Conservation (phyloP, 2,113 vertebrate genomes). For the Saguinus imperator region DNA sequence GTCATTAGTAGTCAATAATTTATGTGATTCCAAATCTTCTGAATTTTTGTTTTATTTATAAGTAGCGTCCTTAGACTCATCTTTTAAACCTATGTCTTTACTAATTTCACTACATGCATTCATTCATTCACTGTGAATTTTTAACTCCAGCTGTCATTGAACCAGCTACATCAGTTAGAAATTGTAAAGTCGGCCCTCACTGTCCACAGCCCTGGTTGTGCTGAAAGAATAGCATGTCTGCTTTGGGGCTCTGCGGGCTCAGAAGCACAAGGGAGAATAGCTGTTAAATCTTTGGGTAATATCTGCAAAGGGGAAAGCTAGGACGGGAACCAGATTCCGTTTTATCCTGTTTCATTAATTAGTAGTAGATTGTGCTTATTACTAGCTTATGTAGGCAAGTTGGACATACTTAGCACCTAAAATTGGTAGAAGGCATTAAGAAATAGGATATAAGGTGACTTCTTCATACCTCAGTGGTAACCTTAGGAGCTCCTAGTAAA, state of each 20-base stretch:
- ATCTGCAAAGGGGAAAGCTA: neutral
- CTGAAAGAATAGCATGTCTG: neutral
- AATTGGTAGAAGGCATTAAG: neutral
- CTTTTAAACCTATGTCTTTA: neutral
- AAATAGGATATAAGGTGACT: neutral
- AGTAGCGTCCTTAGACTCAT: neutral
- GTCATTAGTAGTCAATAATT: neutral
- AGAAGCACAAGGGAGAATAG: neutral
- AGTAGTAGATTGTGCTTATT: neutral
- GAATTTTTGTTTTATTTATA: neutral
- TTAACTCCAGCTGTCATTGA: neutral
- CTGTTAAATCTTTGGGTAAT: neutral
- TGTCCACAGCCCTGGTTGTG: neutral
- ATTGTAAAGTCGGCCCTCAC: neutral
- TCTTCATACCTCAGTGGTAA: neutral
- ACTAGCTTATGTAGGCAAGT: neutral
- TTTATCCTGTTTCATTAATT: neutral
- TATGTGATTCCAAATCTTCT: neutral
- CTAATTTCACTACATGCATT: neutral
- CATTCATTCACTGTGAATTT: neutral
- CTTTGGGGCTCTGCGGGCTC: neutral
- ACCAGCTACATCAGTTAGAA: neutral
- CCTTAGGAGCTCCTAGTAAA: neutral
- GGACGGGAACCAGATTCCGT: neutral
- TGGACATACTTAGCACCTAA: neutral